Conservation (phyloP, 2,797 vertebrate species). For the Todus mexicanus region DNA sequence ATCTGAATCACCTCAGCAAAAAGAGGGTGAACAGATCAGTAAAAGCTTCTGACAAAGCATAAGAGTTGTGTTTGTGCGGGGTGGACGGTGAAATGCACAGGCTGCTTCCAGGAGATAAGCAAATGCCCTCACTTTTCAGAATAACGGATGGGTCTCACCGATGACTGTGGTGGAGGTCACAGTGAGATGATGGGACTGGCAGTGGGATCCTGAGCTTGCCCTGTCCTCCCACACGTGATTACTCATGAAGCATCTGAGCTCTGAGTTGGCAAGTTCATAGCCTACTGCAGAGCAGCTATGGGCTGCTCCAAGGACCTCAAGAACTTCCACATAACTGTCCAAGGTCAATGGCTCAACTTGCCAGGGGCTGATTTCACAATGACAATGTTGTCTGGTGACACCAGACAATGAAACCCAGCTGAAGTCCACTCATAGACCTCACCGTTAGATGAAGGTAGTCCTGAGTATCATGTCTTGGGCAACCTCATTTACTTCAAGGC, state of each 20-base stretch:
- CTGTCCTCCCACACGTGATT: rapidly evolving
- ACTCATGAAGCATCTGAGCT: not conserved
- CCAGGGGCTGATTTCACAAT: not conserved
- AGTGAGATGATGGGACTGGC: not conserved
- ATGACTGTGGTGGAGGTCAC: not conserved
- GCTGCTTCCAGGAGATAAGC: not conserved
- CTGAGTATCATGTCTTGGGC: not conserved
- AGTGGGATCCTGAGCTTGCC: not conserved
- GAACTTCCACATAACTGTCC: too few relatives aligned
- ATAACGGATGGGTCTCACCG: rapidly evolving
- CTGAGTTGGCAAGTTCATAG: not conserved
- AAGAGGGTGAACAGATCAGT: not conserved
- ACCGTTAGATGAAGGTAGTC: not conserved
- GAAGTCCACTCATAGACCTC: not conserved
- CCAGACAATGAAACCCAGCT: not conserved
- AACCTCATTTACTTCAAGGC: not conserved
- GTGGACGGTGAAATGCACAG: not conserved
- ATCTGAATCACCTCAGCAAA: not conserved
- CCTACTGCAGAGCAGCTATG: not conserved
- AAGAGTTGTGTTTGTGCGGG: not conserved
- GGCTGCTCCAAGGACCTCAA: not conserved
- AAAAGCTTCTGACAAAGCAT: not conserved
- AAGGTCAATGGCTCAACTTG: not conserved
- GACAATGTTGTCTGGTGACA: not conserved
- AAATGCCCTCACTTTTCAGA: not conserved